Base-by-base conservation (phyloP, 1,140 invertebrate species). In the Epicauta chinensis region DNA sequence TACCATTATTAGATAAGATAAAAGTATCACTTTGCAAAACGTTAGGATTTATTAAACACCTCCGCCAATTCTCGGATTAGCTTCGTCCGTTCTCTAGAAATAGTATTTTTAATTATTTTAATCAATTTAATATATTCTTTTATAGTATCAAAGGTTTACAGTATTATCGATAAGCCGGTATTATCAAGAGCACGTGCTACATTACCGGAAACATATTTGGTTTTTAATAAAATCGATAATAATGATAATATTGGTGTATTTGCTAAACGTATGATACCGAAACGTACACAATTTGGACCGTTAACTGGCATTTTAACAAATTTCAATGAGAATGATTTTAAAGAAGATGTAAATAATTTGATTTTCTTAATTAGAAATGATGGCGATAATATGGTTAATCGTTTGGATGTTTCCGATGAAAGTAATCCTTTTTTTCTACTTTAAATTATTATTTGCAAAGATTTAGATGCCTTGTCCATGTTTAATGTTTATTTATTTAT, bases 231-330 rank as follows among this genome's bases (percentile, higher is more conserved):
- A 62, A 48, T 64, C 16, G 42, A 55, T 31, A 54, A 60, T 37
- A 7, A 17, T 15, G 9, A 13, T 36, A 16, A 16, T 31, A 6
- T 35, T 60, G 84, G 83, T 3, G 81, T 90, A 30, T 87, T 87
- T 75, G 83, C 86, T 1, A 83, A 82, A 60, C 78, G 81, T 66
- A 69, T 71, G 15, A 85, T 91, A 51, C 78, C 81, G 15, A 81
- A 78, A 54, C 70, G 78, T 40, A 86, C 84, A 0, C 82, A 86
- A 62, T 91, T 91, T 76, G 87, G 87, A 9, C 87, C 87, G 2
- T 76, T 89, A 53, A 82, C 88, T 66, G 87, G 85, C 7, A 73
- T 83, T 45, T 58, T 84, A 34, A 49, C 10, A 47, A 29, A 29
- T 13, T 9, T 16, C 50, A 16, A 13, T 50, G 16, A 42, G 53